Conservation (phyloP, 2,797 vertebrate species). For the Ptychobarbus kaznakovi region DNA sequence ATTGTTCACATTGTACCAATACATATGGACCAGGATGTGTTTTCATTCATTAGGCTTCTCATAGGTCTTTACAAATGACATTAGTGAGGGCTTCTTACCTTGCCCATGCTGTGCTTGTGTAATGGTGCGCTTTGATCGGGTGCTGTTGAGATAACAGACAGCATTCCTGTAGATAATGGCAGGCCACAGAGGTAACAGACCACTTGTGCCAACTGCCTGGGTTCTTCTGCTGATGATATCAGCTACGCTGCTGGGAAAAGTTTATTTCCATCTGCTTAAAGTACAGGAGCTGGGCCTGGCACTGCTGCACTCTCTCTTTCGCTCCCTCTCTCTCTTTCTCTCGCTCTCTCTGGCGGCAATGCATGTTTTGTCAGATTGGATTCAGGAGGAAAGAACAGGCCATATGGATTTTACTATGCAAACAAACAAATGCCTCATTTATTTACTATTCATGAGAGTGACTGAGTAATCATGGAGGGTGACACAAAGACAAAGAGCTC, state of each 20-base stretch:
- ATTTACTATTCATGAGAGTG: conserved; percentile 19
- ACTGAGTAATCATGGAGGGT: not conserved
- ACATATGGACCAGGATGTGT: not conserved
- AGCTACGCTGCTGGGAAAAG: conserved; percentile 11
- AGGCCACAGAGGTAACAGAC: conserved; percentile 28
- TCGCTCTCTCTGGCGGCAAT: not conserved
- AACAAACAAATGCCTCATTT: conserved; percentile 13
- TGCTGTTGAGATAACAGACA: conserved; percentile 38
- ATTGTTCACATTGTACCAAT: conserved; percentile 21
- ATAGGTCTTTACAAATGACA: conserved; percentile 16
- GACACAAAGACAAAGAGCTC: not conserved
- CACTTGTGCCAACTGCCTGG: conserved; percentile 37
- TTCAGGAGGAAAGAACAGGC: conserved; percentile 6
- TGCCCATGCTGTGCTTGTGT: conserved; percentile 15
- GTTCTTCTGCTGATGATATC: conserved; percentile 22
- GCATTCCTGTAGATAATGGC: conserved; percentile 51
- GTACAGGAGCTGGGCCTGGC: not conserved
- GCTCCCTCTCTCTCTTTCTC: not conserved
- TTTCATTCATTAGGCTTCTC: not conserved
- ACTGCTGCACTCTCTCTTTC: not conserved
- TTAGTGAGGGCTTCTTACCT: conserved; percentile 6
- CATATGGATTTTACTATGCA: conserved; percentile 10
- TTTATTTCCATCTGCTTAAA: conserved; percentile 44
- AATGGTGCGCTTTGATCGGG: conserved; percentile 4
- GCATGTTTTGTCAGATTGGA: conserved; percentile 13